These are phyloP conservation scores for Botia almorhae DNA, from an alignment of 2,797 vertebrate species.

Conservation along the genomic window DNA sequence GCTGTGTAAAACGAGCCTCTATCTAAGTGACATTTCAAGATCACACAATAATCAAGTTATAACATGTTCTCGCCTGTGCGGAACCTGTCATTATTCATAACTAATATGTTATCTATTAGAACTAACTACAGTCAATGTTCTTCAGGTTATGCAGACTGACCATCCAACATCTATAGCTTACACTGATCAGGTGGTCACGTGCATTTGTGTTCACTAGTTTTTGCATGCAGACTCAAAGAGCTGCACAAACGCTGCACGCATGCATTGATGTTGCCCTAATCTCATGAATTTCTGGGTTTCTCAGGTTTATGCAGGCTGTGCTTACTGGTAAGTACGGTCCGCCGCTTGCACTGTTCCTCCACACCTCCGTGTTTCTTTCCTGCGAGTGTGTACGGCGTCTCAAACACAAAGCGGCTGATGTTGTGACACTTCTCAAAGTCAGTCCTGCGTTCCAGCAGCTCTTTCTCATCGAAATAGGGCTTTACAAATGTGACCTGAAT, in stretches of 20 bases:
- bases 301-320: conserved; percentile 18
- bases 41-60: neutral
- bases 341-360: conserved; percentile 95
- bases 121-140: neutral
- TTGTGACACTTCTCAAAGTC: conserved; percentile 96
- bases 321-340: conserved; percentile 91
- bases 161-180: too few relatives aligned
- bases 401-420: conserved; percentile 92
- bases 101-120: neutral
- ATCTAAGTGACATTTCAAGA: neutral
- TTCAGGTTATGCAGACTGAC: neutral
- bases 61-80: neutral
- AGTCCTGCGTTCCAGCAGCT: conserved; percentile 88
- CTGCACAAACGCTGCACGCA: neutral
- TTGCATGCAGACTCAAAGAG: neutral
- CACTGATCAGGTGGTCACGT: too few relatives aligned
- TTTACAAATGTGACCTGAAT: conserved; percentile 97
- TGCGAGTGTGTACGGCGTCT: conserved; percentile 93
- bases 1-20: neutral
- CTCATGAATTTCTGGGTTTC: neutral
- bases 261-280: neutral
- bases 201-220: too few relatives aligned
- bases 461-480: conserved; percentile 93
- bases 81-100: neutral
- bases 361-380: conserved; percentile 95